Evolutionary conservation across 2,113 vertebrate genomes (phyloP).

Genomic region (Cichladusa arquata): DNA sequence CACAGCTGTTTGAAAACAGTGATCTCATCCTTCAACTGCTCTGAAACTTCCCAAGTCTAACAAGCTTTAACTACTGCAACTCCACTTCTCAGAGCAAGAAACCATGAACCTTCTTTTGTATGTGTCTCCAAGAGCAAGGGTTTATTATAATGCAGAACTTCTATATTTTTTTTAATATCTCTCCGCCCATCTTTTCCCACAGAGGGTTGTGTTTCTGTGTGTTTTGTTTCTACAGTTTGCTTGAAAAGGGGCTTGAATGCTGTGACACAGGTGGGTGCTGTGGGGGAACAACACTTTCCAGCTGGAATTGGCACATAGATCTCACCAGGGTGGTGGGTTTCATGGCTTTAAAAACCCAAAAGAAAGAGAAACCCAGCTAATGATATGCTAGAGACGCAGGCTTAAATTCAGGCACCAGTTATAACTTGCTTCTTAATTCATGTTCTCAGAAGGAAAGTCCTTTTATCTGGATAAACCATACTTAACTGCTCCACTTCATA

Average conservation of each 20-base stretch:
- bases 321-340: neutral
- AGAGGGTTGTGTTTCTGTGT: neutral
- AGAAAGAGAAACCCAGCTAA: neutral
- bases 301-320: neutral
- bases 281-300: constrained; percentile 17
- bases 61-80: neutral
- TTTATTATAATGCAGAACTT: neutral
- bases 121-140: neutral
- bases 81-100: neutral
- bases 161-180: neutral
- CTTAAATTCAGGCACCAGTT: neutral
- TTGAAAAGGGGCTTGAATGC: neutral
- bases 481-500: constrained; percentile 13
- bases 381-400: neutral
- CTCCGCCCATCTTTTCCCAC: neutral
- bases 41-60: neutral
- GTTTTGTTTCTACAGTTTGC: neutral
- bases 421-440: constrained; percentile 36
- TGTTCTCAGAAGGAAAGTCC: constrained; percentile 10
- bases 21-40: neutral
- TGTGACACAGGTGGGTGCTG: constrained; percentile 7
- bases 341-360: neutral
- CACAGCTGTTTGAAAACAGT: rapidly evolving
- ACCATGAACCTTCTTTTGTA: neutral
- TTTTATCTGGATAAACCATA: constrained; percentile 43